Conservation (phyloP, 92 coral and sea anemone species). For the Phenganax marumi region DNA sequence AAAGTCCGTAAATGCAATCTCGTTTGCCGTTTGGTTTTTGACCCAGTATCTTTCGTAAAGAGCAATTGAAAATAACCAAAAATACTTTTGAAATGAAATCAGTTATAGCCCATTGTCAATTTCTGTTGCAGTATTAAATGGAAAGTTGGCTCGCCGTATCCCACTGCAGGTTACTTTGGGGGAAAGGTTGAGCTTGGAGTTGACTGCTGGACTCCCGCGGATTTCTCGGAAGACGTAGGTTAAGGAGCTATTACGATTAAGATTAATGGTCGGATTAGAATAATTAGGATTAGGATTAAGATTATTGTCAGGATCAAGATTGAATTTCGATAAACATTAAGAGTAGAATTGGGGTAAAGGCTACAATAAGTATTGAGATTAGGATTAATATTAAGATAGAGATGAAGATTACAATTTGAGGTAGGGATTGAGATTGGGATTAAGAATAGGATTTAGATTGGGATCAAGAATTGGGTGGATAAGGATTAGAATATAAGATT, state of each 20-base stretch:
- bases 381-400: too few relatives aligned
- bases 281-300: too few relatives aligned
- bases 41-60: too few relatives aligned
- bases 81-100: too few relatives aligned
- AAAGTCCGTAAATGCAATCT: neutral
- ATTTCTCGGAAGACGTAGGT: conserved; percentile 80
- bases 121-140: conserved; percentile 63
- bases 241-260: too few relatives aligned
- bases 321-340: too few relatives aligned
- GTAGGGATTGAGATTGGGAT: neutral
- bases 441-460: neutral
- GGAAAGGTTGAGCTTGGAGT: conserved; percentile 83
- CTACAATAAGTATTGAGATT: too few relatives aligned
- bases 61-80: too few relatives aligned
- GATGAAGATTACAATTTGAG: neutral
- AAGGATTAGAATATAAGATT: neutral
- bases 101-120: neutral
- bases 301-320: too few relatives aligned
- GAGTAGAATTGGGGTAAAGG: too few relatives aligned
- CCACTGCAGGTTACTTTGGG: conserved; percentile 92
- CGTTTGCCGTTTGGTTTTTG: neutral
- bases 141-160: conserved; percentile 87
- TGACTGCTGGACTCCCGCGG: conserved; percentile 85
- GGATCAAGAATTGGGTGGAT: too few relatives aligned
- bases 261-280: too few relatives aligned